Conservation (phyloP, 2,888 invertebrate genomes). For the Doris montereyensis region DNA sequence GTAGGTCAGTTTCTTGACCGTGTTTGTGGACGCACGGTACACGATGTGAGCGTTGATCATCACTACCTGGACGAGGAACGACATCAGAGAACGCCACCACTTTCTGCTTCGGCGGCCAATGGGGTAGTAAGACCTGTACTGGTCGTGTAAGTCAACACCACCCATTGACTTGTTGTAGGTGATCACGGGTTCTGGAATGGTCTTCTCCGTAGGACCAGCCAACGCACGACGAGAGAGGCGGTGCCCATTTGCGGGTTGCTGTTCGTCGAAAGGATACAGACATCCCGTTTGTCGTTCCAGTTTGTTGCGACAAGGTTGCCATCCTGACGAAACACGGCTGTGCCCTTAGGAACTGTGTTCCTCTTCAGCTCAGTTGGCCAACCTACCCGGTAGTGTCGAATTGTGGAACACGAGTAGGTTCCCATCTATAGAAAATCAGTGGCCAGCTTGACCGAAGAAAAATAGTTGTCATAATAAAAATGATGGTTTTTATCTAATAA, state of each 20-base stretch:
- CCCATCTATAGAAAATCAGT: constrained; percentile 1
- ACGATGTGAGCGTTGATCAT: constrained; percentile 16
- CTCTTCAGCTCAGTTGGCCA: background rate
- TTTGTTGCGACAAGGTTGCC: constrained; percentile 21
- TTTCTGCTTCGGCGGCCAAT: constrained; percentile 26
- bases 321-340: background rate
- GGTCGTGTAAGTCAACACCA: constrained; percentile 28
- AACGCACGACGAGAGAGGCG: too few relatives aligned
- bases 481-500: background rate
- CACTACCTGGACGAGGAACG: constrained; percentile 30
- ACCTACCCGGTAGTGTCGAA: background rate
- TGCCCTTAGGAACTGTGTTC: constrained; percentile 18
- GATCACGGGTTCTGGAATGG: constrained; percentile 36
- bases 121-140: constrained; percentile 34
- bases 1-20: background rate
- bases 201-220: too few relatives aligned
- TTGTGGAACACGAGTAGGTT: background rate
- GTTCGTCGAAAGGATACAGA: constrained; percentile 3
- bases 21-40: background rate
- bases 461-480: constrained; percentile 22
- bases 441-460: background rate
- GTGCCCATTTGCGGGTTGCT: background rate
- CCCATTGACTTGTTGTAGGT: too few relatives aligned
- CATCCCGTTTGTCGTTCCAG: constrained; percentile 21
- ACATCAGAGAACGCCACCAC: constrained; percentile 41